A percentile compares a stretch with the other conserved stretches of the same genome.
phyloP scores from a whole-genome alignment of 2,113 vertebrate species.

The Meles meles region DNA sequence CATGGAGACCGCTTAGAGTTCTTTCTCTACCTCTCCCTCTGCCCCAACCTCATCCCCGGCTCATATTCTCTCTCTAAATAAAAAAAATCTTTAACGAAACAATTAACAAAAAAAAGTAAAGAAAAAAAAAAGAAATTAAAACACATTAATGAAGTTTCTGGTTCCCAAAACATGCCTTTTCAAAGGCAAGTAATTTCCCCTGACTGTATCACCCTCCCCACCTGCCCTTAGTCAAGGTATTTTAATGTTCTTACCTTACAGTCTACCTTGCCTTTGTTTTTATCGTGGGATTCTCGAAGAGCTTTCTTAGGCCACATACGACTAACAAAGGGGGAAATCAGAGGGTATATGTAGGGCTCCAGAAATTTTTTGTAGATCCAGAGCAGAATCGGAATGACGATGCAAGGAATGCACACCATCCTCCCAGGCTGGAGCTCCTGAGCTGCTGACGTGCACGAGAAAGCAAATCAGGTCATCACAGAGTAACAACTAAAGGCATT shows the following conservation, averaged over 20 bases:
- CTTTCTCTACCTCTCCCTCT: background rate
- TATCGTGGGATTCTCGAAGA: slow-evolving; percentile 67
- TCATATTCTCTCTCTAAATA: background rate
- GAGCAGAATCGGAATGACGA: slow-evolving; percentile 95
- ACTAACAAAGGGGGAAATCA: slow-evolving; percentile 90
- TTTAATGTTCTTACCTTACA: slow-evolving; percentile 79
- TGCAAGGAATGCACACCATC: slow-evolving; percentile 99
- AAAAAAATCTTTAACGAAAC: background rate
- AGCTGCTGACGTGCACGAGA: background rate
- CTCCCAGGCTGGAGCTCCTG: background rate
- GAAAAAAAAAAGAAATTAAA: background rate
- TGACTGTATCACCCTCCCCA: background rate
- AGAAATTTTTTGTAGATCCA: slow-evolving; percentile 98
- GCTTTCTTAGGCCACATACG: slow-evolving; percentile 88
- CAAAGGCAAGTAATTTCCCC: background rate
- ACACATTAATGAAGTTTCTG: slow-evolving; percentile 13
- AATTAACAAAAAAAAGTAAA: background rate
- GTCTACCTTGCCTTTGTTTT: slow-evolving; percentile 61
- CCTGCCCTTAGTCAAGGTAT: background rate
- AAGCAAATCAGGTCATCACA: background rate
- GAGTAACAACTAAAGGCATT: background rate
- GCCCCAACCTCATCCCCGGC: background rate
- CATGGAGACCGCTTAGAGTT: background rate
- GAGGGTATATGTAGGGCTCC: slow-evolving; percentile 92
- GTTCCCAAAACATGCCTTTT: background rate